A percentile compares a stretch with the other conserved stretches of the same genome.
Conservation (phyloP, 1,140 invertebrate genomes). For the Babylonia areolata region DNA sequence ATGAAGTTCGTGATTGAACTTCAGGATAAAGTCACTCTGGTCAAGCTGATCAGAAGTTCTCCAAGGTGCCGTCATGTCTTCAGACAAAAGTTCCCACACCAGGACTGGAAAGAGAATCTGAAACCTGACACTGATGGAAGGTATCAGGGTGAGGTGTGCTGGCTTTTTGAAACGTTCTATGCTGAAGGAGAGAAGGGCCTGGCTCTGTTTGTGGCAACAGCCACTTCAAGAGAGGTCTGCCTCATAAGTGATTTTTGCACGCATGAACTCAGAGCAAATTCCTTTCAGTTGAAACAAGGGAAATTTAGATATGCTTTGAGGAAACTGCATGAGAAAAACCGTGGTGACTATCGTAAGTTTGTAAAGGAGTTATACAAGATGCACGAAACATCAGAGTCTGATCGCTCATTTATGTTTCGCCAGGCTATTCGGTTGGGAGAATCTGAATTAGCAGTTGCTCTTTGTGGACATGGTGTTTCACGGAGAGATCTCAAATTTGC, state of each 20-base stretch:
- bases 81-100: not conserved
- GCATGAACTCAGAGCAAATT: not conserved
- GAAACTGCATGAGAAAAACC: not conserved
- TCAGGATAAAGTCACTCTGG: not conserved
- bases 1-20: not conserved
- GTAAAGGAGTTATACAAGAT: not conserved
- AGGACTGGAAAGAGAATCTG: not conserved
- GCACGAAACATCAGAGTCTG: not conserved
- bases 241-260: not conserved
- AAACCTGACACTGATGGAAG: not conserved
- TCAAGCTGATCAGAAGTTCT: not conserved
- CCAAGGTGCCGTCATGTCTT: not conserved
- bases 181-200: not conserved
- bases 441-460: no score
- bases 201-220: not conserved
- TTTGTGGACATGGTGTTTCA: not conserved
- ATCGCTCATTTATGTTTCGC: not conserved
- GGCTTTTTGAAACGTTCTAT: not conserved
- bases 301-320: not conserved
- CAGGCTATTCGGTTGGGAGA: not conserved
- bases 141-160: not conserved
- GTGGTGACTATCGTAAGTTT: not conserved
- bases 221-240: not conserved
- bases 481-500: not conserved
- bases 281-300: not conserved